Evolutionary conservation across 2,888 invertebrate species (phyloP), one percentile per base, ranked within the genome.

Genomic region (Brachypalpus laphriformis): DNA sequence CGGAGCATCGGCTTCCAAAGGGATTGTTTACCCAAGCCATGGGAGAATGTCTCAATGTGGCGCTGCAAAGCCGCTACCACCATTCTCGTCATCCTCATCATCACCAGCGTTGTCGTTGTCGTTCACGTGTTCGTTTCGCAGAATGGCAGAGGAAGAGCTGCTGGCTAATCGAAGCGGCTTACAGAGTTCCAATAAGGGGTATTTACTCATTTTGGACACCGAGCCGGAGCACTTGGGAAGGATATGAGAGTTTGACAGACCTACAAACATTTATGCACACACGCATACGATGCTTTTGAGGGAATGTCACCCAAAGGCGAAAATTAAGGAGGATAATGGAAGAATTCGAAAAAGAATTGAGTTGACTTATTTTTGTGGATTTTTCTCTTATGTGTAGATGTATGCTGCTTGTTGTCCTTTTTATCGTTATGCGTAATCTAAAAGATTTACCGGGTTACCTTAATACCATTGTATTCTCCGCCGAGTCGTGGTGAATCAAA

Each of bases 11-110:
- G 40, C 63, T 71, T 56, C 54, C 63, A 61, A 66, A 25, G 78
- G 71, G 56, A 63, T 66, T 63, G 63, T 63, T 54, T 31, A 72
- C 18, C 51, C 51, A 51, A 49, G 61, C 51, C 51, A 49, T 37
- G 56, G 74, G 49, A 59, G 40, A 76, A 76, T 68, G 66, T 76
- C 57, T 66, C 59, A 77, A 77, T 77, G 65, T 37, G 28, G 57
- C 18, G 16, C 11, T 6, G 22, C 34, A 28, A 37, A 18, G 7
- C 47, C 18, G 18, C 3, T 34, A 25, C 31, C 31, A 14, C 7
- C 68, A 20, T 40, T 9, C 42, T 68, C 31, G 31, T 31, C 42
- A 7, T 34, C 37, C 1, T 51, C 14, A 25, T 49, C 54, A 59
- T 68, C 49, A 49, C 25, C 16, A 34, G 14, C 22, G 22, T 47